Base-by-base conservation (phyloP, 2,797 vertebrate genomes). In the Cetoscarus ocellatus region DNA sequence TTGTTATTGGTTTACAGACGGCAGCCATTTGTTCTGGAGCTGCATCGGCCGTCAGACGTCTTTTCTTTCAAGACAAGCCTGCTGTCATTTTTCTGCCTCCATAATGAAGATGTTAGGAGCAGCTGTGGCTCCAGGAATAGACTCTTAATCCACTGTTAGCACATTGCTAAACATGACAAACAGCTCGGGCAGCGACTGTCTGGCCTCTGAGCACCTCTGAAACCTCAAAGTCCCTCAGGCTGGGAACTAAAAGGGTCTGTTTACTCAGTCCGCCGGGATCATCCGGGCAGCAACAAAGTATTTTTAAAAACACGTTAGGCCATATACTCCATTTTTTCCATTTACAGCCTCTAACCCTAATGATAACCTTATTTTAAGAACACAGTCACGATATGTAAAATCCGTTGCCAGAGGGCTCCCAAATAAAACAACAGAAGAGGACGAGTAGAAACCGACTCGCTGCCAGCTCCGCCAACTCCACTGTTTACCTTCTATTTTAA, bases 81-180 rank as follows among this genome's bases (percentile, higher is more conserved):
- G 67, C 65, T 75, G 75, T 82, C 72, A 44, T 43, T 67, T 74
- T 81, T 69, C 12, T 19, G 47, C 27, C 54, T 59, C 43, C 64
- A 77, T 77, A 49, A 84, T 85, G 73, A 85, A 84, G 81, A 86
- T 10, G 45, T 67, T 72, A 6, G 55, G 66, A 83, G 80, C 90
- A 92, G 91, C 90, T 86, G 90, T 69, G 59, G 53, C 35, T 73
- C 77, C 80, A 75, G 74, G 60, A 92, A 92, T 92, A 92, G 91
- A 79, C 51, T 40, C 67, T 66, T 87, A 85, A 90, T 90, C 87
- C 80, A 3, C 39, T 5, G 54, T 44, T 75, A 52, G 12, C 67
- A 45, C 47, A 69, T 76, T 45, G 64, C 72, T 61, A 74, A 79
- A 81, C 52, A 73, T 70, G 67, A 60, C 70, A 80, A 57, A 55